A percentile compares a stretch with the other conserved stretches of the same genome.
Evolutionary conservation across 2,888 invertebrate genomes (phyloP).

Genomic region (Muscina levida): DNA sequence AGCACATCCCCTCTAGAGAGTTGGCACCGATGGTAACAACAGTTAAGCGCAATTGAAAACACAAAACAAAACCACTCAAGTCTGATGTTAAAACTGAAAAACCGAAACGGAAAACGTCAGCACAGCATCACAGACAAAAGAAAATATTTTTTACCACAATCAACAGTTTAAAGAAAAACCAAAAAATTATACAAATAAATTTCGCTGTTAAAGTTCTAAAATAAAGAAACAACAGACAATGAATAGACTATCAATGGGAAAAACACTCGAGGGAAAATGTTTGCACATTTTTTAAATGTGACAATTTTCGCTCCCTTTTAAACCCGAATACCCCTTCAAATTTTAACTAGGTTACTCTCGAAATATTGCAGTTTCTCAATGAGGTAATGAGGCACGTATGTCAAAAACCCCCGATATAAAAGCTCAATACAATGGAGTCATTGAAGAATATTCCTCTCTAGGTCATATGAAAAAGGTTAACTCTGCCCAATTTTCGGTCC

Average conservation of each 20-base stretch:
- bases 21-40: slow-evolving; percentile 52
- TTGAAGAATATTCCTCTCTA: too few species aligned
- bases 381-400: too few species aligned
- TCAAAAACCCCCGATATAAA: too few species aligned
- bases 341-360: too few species aligned
- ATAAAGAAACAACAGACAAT: neutral
- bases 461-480: too few species aligned
- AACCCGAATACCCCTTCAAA: too few species aligned
- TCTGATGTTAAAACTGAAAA: slow-evolving; percentile 44
- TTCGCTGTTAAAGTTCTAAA: slow-evolving; percentile 15
- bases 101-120: slow-evolving; percentile 33
- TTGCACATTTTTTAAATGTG: too few species aligned
- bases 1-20: slow-evolving; percentile 38
- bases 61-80: neutral
- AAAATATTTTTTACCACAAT: slow-evolving; percentile 47
- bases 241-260: neutral
- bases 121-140: neutral
- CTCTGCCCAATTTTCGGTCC: too few species aligned
- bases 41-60: slow-evolving; percentile 41
- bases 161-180: slow-evolving; percentile 41
- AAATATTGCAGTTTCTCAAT: too few species aligned
- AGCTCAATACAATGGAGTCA: too few species aligned
- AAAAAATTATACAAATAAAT: slow-evolving; percentile 53
- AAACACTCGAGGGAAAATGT: neutral
- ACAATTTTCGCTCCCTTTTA: too few species aligned